phyloP scores from a whole-genome alignment of 2,888 invertebrate genomes.

The Fragum sueziense region DNA sequence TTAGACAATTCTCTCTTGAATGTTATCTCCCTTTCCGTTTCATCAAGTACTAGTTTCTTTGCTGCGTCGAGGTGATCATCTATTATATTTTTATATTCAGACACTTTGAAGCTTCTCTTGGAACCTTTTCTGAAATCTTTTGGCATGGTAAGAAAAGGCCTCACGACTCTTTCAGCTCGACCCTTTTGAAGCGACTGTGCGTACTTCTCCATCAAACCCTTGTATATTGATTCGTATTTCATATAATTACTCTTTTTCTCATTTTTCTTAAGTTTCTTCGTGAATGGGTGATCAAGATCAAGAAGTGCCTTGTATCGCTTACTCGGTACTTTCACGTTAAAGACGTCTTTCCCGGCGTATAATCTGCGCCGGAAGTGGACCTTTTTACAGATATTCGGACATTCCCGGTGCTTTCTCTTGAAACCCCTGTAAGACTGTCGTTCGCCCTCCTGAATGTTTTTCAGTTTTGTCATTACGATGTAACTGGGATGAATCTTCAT shows the following conservation, averaged over 20 bases:
- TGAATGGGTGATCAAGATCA: background rate
- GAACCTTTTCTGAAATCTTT: slow-evolving; percentile 26
- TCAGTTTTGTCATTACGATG: slow-evolving; percentile 43
- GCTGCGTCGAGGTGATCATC: too few species aligned
- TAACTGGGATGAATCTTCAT: slow-evolving; percentile 49
- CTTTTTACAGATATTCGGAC: slow-evolving; percentile 58
- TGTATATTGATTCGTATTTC: background rate
- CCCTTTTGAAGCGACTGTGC: background rate
- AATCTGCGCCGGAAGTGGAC: slow-evolving; percentile 40
- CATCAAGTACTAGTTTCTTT: background rate
- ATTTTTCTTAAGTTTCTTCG: background rate
- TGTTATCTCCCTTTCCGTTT: slow-evolving; percentile 10
- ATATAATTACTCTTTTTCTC: background rate
- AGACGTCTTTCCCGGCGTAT: slow-evolving; percentile 48
- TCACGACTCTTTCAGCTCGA: slow-evolving; percentile 15
- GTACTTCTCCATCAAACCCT: slow-evolving; percentile 24
- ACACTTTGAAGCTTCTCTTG: too few species aligned
- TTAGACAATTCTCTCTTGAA: slow-evolving; percentile 21
- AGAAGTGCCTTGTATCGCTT: slow-evolving; percentile 34
- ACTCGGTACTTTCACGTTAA: slow-evolving; percentile 54
- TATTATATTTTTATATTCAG: too few species aligned
- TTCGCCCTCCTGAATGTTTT: background rate
- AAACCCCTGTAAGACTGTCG: slow-evolving; percentile 20
- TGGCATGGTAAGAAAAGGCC: slow-evolving; percentile 22
- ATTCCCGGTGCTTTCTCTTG: slow-evolving; percentile 32